Percentiles rank a stretch among this genome's conserved stretches.
These are phyloP conservation scores for Hybognathus amarus DNA, from an alignment of 2,797 vertebrate species.

Conservation along the genomic window DNA sequence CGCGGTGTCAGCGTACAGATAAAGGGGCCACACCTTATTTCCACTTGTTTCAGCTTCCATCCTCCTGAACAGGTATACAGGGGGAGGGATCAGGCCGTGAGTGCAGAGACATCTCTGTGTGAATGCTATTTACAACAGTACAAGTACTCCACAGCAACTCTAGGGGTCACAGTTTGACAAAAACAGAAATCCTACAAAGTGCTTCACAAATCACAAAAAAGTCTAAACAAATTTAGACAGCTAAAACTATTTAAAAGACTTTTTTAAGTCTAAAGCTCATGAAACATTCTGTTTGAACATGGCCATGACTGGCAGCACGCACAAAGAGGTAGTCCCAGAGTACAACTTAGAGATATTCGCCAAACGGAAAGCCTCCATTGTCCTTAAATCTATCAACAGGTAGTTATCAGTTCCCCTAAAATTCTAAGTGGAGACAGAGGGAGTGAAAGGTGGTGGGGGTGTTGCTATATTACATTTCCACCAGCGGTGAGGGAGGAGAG, in stretches of 20 bases:
- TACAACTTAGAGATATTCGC: neutral
- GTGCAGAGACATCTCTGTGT: no score
- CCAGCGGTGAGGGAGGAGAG: slow-evolving; percentile 23
- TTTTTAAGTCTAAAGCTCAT: neutral
- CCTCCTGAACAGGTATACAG: no score
- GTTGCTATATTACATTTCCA: slow-evolving; percentile 50
- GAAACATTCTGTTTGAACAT: neutral
- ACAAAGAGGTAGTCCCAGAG: neutral
- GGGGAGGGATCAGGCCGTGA: no score
- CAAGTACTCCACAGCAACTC: no score
- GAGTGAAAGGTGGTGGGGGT: neutral
- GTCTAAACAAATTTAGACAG: neutral
- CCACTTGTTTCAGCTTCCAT: no score
- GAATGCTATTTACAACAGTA: no score
- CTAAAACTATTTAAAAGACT: no score
- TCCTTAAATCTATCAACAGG: slow-evolving; percentile 56
- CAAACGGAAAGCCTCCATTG: slow-evolving; percentile 38
- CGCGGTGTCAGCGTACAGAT: no score
- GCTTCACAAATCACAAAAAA: no score
- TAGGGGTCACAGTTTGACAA: no score
- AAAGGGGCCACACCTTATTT: no score
- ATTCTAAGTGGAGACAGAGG: slow-evolving; percentile 2
- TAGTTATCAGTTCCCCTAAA: slow-evolving; percentile 47
- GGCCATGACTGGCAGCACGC: neutral
- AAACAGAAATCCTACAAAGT: no score